Conservation (phyloP, 2,113 vertebrate genomes). For the Lophius piscatorius region DNA sequence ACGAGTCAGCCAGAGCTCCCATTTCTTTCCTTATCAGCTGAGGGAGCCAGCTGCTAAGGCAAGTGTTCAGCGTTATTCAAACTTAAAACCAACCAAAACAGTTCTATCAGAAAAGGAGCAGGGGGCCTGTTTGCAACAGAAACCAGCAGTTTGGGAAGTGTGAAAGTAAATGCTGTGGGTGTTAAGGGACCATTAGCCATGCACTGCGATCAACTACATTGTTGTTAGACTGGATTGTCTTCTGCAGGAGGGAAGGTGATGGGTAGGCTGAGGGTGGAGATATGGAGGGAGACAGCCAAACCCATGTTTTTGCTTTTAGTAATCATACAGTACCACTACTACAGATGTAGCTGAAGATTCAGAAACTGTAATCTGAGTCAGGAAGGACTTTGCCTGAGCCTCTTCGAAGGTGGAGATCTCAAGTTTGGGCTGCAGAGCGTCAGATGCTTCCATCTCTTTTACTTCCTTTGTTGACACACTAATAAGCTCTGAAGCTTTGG, state of each 20-base stretch:
- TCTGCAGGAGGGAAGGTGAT: slow-evolving; percentile 46
- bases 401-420: slow-evolving; percentile 43
- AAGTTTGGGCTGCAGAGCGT: slow-evolving; percentile 7
- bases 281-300: slow-evolving; percentile 49
- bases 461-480: slow-evolving; percentile 15
- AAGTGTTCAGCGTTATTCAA: slow-evolving; percentile 15
- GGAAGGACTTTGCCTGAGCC: slow-evolving; percentile 28
- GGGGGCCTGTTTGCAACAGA: slow-evolving; percentile 40
- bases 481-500: slow-evolving; percentile 12
- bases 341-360: slow-evolving; percentile 54
- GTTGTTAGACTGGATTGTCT: slow-evolving; percentile 48
- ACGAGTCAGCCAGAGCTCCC: slow-evolving; percentile 15
- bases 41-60: slow-evolving; percentile 45
- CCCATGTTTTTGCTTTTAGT: slow-evolving; percentile 29
- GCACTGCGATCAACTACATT: slow-evolving; percentile 44
- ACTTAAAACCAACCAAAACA: slow-evolving; percentile 43
- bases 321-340: slow-evolving; percentile 72
- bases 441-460: slow-evolving; percentile 9
- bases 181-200: slow-evolving; percentile 68
- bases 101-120: slow-evolving; percentile 38
- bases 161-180: slow-evolving; percentile 19
- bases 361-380: slow-evolving; percentile 43
- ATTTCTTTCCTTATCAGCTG: slow-evolving; percentile 45
- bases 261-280: slow-evolving; percentile 32
- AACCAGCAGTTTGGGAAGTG: slow-evolving; percentile 17